phyloP scores from a whole-genome alignment of 2,888 invertebrate species.

The Amblyteles armatorius region DNA sequence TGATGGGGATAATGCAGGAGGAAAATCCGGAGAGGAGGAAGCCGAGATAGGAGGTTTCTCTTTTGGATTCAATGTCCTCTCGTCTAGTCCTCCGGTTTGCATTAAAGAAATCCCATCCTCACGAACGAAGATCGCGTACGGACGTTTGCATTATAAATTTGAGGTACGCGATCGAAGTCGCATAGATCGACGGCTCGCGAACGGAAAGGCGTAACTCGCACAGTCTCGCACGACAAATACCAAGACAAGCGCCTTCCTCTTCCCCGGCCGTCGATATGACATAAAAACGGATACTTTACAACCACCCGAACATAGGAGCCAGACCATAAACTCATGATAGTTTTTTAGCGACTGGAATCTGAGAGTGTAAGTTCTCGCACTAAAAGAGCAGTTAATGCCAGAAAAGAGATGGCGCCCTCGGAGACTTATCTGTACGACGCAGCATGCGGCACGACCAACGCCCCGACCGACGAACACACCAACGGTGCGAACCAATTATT shows the following conservation, averaged over 20 bases:
- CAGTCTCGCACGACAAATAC: background rate
- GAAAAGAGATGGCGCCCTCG: background rate
- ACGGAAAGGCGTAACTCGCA: background rate
- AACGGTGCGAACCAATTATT: conserved; percentile 51
- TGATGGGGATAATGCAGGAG: conserved; percentile 56
- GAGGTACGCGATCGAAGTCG: background rate
- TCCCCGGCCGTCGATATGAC: background rate
- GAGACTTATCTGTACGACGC: conserved; percentile 44
- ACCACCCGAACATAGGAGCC: background rate
- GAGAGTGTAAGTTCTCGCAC: background rate
- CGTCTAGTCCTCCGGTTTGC: background rate
- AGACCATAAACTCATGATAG: background rate
- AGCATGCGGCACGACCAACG: conserved; percentile 30
- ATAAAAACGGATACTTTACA: background rate
- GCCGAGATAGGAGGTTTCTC: conserved; percentile 1
- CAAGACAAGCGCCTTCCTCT: background rate
- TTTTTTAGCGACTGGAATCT: background rate
- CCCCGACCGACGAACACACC: background rate
- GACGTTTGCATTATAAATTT: background rate
- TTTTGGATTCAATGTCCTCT: conserved; percentile 36
- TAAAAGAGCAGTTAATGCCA: conserved; percentile 14
- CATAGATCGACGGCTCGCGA: background rate
- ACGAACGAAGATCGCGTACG: background rate
- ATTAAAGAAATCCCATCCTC: conserved; percentile 12
- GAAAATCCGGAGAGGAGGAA: conserved; percentile 32